Base-by-base conservation (phyloP, 2,888 invertebrate species). In the Dryococelus australis region DNA sequence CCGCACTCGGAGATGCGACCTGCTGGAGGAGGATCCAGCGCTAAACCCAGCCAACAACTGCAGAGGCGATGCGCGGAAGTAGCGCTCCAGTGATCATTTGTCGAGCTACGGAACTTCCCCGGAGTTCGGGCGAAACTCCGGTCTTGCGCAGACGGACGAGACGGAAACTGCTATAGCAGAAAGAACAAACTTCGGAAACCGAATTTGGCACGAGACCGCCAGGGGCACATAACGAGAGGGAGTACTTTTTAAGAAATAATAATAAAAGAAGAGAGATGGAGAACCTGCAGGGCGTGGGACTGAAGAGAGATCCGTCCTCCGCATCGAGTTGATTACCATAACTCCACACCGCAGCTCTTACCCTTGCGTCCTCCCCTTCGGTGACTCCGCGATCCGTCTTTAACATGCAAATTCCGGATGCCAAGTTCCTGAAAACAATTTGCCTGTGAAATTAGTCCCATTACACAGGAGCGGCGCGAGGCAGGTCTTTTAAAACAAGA, bases 161-260 rank as follows among this genome's bases (percentile, higher is more conserved):
- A 65, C n/a, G 65, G 65, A 65, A n/a, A n/a, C 65, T 65, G 65
- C 65, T n/a, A n/a, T 20, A 65, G n/a, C 65, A 65, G 65, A 65
- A 65, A 65, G 65, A 65, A 65, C 65, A 65, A 65, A n/a, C 65
- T 65, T 65, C 65, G n/a, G 51, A 8, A 51, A 20, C 51, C 2
- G 51, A 51, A 51, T 51, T 51, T 51, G 51, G 65, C 65, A 65
- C 65, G 6, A 65, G 65, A 65, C 65, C 65, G 65, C 65, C 65
- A 65, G 65, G 65, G n/a, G 65, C 65, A 65, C n/a, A 65, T 65
- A n/a, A 65, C 65, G 65, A 65, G 65, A 65, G 65, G n/a, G 65
- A 16, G 24, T 65, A 65, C 24, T 5, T 47, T 47, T 47, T 65
- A 8, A 10, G 0, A 3, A 35, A 35, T 3, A 35, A 35, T 35